These are phyloP conservation scores for Felis chaus DNA, from an alignment of 2,113 vertebrate species.

Conservation along the genomic window DNA sequence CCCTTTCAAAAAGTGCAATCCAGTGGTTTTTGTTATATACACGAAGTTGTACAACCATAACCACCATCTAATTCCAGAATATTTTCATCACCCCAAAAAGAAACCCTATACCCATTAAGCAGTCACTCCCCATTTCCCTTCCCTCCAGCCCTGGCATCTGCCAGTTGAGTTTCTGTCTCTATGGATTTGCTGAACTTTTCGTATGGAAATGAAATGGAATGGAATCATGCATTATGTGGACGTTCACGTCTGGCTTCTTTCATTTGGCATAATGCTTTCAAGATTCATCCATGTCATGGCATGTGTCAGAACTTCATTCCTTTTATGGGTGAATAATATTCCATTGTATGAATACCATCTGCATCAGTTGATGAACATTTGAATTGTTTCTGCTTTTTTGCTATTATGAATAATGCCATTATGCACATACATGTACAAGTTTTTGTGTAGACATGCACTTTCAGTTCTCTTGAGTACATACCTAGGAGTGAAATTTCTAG, in stretches of 20 bases:
- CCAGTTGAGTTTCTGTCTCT: neutral
- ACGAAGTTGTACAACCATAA: neutral
- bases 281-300: neutral
- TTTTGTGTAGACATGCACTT: neutral
- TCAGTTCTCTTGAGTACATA: neutral
- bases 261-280: neutral
- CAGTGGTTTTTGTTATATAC: constrained; percentile 12
- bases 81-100: constrained; percentile 2
- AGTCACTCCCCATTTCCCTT: neutral
- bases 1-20: neutral
- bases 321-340: constrained; percentile 23
- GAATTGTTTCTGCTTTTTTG: neutral
- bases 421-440: neutral
- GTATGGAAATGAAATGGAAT: neutral
- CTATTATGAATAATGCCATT: neutral
- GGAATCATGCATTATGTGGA: neutral
- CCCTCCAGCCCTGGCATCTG: neutral
- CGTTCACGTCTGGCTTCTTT: constrained; percentile 31
- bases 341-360: neutral
- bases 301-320: neutral
- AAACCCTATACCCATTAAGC: neutral
- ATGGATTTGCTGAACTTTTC: constrained; percentile 7
- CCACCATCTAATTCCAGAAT: neutral
- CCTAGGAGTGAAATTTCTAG: neutral
- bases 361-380: neutral